These are phyloP conservation scores for Tryphoninae sp. DNA, from an alignment of 2,888 invertebrate species.

Conservation along the genomic window DNA sequence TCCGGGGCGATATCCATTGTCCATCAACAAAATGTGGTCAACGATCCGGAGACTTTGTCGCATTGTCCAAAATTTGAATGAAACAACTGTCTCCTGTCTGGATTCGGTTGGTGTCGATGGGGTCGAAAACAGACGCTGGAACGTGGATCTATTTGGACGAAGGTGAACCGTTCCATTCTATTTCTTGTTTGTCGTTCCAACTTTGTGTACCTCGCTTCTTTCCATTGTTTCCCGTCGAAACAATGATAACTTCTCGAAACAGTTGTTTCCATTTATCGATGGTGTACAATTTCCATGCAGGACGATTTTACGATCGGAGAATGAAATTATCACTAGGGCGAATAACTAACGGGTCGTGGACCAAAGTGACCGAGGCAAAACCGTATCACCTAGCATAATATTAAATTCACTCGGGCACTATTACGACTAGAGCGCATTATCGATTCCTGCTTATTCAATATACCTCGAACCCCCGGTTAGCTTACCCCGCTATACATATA, in stretches of 20 bases:
- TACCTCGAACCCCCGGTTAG: conserved; percentile 7
- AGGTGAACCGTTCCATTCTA: too few species aligned
- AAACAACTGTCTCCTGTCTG: conserved; percentile 27
- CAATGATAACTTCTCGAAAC: too few species aligned
- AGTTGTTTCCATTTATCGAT: too few species aligned
- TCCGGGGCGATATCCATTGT: conserved; percentile 59
- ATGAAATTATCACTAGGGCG: too few species aligned
- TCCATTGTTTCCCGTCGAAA: too few species aligned
- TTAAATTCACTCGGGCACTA: conserved; percentile 27
- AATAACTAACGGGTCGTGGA: conserved; percentile 43
- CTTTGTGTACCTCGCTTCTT: too few species aligned
- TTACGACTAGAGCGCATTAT: conserved; percentile 33
- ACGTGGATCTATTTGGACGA: background rate
- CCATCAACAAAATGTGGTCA: conserved; percentile 50
- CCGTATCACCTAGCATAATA: conserved; percentile 26
- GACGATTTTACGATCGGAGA: too few species aligned
- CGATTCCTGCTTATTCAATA: conserved; percentile 44
- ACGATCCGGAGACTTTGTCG: conserved; percentile 21
- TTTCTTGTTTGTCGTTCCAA: too few species aligned
- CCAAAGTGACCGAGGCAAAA: conserved; percentile 29
- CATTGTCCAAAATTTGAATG: conserved; percentile 64
- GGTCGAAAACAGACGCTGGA: too few species aligned
- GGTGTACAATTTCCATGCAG: too few species aligned
- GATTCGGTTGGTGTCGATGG: background rate
- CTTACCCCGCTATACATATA: conserved; percentile 7